These are phyloP conservation scores for Hemithea aestivaria DNA, from an alignment of 2,888 invertebrate genomes.

Conservation along the genomic window DNA sequence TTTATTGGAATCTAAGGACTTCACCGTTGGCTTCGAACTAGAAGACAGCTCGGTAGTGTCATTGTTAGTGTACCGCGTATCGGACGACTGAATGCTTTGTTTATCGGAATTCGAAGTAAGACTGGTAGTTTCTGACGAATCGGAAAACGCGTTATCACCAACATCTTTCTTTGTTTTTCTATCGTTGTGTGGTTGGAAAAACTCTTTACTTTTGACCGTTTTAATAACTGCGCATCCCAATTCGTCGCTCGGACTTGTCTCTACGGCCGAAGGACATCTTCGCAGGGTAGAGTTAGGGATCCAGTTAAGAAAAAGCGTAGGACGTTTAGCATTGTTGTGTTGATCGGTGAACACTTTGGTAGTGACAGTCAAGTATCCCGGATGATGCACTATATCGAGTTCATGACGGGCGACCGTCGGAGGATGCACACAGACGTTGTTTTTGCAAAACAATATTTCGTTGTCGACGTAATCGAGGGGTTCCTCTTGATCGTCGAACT, in stretches of 20 bases:
- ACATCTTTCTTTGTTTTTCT: constrained; percentile 47
- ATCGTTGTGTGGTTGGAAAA: constrained; percentile 38
- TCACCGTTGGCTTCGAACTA: constrained; percentile 63
- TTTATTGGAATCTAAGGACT: constrained; percentile 60
- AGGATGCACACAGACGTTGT: constrained; percentile 98
- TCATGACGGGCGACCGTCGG: constrained; percentile 90
- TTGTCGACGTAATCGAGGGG: constrained; percentile 87
- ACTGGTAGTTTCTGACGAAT: constrained; percentile 76
- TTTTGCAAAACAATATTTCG: constrained; percentile 93
- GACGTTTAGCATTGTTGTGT: constrained; percentile 85
- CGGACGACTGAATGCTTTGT: constrained; percentile 69
- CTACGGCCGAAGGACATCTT: constrained; percentile 88
- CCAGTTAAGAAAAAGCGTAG: constrained; percentile 95
- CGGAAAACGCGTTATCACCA: constrained; percentile 70
- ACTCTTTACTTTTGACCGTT: constrained; percentile 47
- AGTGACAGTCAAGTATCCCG: constrained; percentile 93
- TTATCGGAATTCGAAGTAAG: constrained; percentile 75
- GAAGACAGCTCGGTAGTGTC: constrained; percentile 63
- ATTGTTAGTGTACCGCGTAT: constrained; percentile 61
- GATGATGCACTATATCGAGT: constrained; percentile 92
- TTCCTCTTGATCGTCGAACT: constrained; percentile 80
- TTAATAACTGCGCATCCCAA: constrained; percentile 49
- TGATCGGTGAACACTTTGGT: constrained; percentile 89
- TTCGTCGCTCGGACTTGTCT: constrained; percentile 77
- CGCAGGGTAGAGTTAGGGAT: constrained; percentile 94